Evolutionary conservation across 2,113 vertebrate species (phyloP).

Genomic region (Cercopithecus mona): DNA sequence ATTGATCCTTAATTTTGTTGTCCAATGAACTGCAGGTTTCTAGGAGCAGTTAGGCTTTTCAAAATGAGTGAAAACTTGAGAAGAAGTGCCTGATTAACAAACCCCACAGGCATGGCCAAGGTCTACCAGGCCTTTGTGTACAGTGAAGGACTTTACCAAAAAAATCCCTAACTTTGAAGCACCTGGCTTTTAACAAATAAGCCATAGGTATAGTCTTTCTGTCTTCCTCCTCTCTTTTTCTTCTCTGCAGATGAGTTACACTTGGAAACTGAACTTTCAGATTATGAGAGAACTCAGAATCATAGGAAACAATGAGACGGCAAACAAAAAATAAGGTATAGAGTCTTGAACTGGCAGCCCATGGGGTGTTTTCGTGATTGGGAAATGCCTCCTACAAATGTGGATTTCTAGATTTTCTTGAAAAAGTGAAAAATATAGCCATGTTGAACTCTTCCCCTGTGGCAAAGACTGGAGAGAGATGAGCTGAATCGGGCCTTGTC

Average conservation of each 20-base stretch:
- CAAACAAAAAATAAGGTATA: background rate
- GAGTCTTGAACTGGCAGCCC: background rate
- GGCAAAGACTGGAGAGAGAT: background rate
- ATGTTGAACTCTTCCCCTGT: background rate
- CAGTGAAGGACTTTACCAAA: background rate
- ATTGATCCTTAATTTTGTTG: slow-evolving; percentile 35
- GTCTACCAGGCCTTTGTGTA: background rate
- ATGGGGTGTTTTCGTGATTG: background rate
- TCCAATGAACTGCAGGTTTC: background rate
- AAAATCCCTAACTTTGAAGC: background rate
- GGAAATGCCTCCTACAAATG: background rate
- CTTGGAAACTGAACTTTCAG: background rate
- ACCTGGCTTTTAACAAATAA: background rate
- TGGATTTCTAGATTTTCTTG: background rate
- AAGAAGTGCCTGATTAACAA: slow-evolving; percentile 65
- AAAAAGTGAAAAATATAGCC: background rate
- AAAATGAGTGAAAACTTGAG: slow-evolving; percentile 66
- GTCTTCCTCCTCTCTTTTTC: background rate
- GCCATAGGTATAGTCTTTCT: background rate
- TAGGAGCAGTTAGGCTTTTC: slow-evolving; percentile 66
- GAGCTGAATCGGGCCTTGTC: background rate
- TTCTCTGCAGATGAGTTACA: background rate
- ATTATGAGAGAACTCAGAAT: background rate
- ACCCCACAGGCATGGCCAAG: slow-evolving; percentile 41
- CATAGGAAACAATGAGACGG: background rate